Evolutionary conservation across 1,140 invertebrate species (phyloP).

Genomic region (Hylaeus anthracinus): DNA sequence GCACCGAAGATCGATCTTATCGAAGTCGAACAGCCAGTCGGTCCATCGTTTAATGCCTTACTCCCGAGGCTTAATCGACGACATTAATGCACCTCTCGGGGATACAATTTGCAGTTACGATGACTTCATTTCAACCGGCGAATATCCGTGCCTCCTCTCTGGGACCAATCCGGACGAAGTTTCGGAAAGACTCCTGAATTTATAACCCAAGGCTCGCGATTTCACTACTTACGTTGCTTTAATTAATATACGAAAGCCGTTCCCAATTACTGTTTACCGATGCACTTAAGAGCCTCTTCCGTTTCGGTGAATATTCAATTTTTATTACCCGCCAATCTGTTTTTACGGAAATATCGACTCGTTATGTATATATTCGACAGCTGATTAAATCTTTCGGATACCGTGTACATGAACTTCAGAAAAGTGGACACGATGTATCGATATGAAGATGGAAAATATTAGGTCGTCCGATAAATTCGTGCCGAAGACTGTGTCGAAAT

Average conservation of each 20-base stretch:
- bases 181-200: not conserved
- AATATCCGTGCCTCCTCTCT: not conserved
- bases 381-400: no score
- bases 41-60: slow-evolving; percentile 6
- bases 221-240: not conserved
- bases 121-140: slow-evolving; percentile 19
- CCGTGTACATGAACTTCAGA: no score
- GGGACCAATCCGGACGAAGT: not conserved
- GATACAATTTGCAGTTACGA: slow-evolving; percentile 15
- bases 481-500: no score
- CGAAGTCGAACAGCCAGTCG: slow-evolving; percentile 17
- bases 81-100: not conserved
- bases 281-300: not conserved
- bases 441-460: no score
- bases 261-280: not conserved
- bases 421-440: no score
- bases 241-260: not conserved
- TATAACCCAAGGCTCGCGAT: not conserved
- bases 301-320: no score
- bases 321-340: no score
- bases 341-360: no score
- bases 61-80: slow-evolving; percentile 29
- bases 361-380: no score
- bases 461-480: no score
- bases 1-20: slow-evolving; percentile 59